phyloP scores from a whole-genome alignment of 1,140 invertebrate species.

The Drosophila malerkotliana region DNA sequence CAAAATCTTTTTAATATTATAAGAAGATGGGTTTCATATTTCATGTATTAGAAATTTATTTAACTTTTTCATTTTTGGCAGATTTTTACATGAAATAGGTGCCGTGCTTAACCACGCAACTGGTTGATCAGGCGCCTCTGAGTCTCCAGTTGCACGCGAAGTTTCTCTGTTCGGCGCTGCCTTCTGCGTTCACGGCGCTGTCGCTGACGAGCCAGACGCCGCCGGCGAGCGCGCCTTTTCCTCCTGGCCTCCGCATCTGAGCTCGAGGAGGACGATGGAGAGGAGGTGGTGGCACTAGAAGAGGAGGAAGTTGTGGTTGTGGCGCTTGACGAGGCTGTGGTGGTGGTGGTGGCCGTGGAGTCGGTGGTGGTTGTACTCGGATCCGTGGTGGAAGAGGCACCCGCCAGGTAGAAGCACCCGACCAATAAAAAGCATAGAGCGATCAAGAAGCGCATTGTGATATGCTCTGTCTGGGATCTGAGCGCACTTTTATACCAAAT shows the following conservation, averaged over 20 bases:
- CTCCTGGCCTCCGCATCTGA: conserved; percentile 21
- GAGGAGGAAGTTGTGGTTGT: conserved; percentile 14
- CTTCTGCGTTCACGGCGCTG: conserved; percentile 19
- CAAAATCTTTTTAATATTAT: too few relatives aligned
- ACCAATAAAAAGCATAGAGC: conserved; percentile 19
- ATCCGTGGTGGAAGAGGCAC: neutral
- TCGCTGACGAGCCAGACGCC: conserved; percentile 26
- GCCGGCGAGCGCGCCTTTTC: conserved; percentile 19
- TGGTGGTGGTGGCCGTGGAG: neutral
- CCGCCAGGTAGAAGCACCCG: conserved; percentile 16
- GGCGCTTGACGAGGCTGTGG: conserved; percentile 1
- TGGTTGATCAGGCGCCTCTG: conserved; percentile 28
- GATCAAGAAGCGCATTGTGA: conserved; percentile 35
- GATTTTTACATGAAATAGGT: too few relatives aligned
- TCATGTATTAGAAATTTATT: too few relatives aligned
- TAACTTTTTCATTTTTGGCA: too few relatives aligned
- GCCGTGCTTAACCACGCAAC: conserved; percentile 16
- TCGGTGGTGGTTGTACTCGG: neutral
- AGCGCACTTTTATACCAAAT: conserved; percentile 21
- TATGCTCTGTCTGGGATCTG: neutral
- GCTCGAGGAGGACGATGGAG: conserved; percentile 13
- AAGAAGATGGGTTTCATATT: too few relatives aligned
- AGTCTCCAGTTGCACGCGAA: neutral
- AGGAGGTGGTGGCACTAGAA: conserved; percentile 2
- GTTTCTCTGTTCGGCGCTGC: conserved; percentile 18